Percentiles rank a stretch among this genome's conserved stretches.
phyloP scores from a whole-genome alignment of 1,140 invertebrate genomes.

The Drosophila virilis region DNA sequence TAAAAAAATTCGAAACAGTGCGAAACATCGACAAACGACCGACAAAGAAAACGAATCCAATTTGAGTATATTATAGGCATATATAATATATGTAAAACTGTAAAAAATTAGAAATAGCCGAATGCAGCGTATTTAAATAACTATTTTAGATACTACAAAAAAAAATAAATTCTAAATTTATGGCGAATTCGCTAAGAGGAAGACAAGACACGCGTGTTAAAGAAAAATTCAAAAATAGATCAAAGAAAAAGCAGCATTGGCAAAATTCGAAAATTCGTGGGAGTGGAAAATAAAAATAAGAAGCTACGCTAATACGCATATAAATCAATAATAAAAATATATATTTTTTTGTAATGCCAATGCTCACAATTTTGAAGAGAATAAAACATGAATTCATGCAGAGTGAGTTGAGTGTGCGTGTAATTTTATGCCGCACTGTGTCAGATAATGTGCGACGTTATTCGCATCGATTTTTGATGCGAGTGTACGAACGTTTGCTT shows the following conservation, averaged over 20 bases:
- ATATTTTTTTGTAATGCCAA: slow-evolving; percentile 28
- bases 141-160: neutral
- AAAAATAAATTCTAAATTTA: slow-evolving; percentile 1
- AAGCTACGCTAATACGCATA: no score
- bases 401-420: slow-evolving; percentile 62
- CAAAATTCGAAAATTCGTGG: neutral
- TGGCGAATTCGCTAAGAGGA: neutral
- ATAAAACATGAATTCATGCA: slow-evolving; percentile 68
- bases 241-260: slow-evolving; percentile 5
- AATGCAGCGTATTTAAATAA: neutral
- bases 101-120: neutral
- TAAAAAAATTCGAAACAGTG: slow-evolving; percentile 8
- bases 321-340: neutral
- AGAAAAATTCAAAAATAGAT: neutral
- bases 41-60: slow-evolving; percentile 17
- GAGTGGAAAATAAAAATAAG: slow-evolving; percentile 8
- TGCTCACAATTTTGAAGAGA: slow-evolving; percentile 64
- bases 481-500: slow-evolving; percentile 15
- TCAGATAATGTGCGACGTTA: slow-evolving; percentile 58
- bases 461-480: slow-evolving; percentile 33
- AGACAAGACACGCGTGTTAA: neutral
- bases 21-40: slow-evolving; percentile 41
- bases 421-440: slow-evolving; percentile 50
- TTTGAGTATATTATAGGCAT: no score
- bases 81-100: neutral